Conservation (phyloP, 1,140 invertebrate genomes). For the Cecropterus lyciades region DNA sequence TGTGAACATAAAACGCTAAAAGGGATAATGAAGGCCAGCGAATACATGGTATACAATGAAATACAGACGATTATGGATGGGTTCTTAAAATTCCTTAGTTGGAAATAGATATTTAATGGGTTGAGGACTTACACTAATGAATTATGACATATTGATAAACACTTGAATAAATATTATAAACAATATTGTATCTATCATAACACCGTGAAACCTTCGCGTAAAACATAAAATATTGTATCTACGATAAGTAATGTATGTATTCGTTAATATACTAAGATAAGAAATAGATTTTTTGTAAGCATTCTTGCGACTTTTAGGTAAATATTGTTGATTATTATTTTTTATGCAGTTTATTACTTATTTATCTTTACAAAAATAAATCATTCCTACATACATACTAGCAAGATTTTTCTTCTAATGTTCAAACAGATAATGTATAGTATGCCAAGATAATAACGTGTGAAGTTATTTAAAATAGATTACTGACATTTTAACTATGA, state of each 20-base stretch:
- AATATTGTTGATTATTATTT: too few species aligned
- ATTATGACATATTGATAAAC: constrained; percentile 1
- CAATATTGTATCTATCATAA: too few species aligned
- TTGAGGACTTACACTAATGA: not conserved
- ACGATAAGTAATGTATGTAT: constrained; percentile 1
- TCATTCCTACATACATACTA: too few species aligned
- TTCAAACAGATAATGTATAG: not conserved
- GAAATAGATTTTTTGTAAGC: not conserved
- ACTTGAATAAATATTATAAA: constrained; percentile 1
- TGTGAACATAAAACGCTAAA: not conserved
- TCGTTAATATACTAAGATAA: not conserved
- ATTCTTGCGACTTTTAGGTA: too few species aligned
- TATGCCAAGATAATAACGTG: constrained; percentile 18
- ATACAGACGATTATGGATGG: not conserved
- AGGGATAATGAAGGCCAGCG: not conserved
- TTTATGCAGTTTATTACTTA: too few species aligned
- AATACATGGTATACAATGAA: not conserved
- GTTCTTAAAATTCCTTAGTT: too few species aligned
- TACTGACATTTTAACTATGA: constrained; percentile 13
- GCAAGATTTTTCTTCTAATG: not conserved
- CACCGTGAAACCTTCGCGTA: too few species aligned
- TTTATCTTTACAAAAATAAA: too few species aligned
- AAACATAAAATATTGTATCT: not conserved
- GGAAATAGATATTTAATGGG: too few species aligned
- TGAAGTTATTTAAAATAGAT: constrained; percentile 18